Evolutionary conservation across 64 coral and sea anemone genomes (phyloP), one percentile per base, ranked within the genome.

Genomic region (Acropora tenuis): DNA sequence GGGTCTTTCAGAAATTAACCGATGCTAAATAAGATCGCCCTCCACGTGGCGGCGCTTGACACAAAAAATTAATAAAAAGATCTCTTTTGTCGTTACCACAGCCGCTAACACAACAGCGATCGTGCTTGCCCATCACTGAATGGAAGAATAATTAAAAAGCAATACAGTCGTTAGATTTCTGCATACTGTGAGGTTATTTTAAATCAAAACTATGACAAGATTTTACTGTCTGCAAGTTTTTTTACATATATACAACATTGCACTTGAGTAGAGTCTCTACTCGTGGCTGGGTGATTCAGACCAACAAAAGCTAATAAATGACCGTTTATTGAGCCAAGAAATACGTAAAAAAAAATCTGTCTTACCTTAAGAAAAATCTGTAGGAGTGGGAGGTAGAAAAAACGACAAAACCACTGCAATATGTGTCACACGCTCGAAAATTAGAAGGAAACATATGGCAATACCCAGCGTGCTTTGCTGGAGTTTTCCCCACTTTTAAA

Each of bases 21-120:
- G 88, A 66, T 79, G 50, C 61, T 77, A 90, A 55, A 78, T 82
- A 73, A 73, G 69, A 73, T 73, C 69, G 20, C 69, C 69, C 69
- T 73, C 69, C n/a, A 73, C 69, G 69, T 73, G 69, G 19, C 80
- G 47, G 41, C 80, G 46, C n/a, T 83, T 83, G 20, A 83, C 58
- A 67, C 58, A 65, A 3, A 65, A 65, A 47, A 66, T n/a, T n/a
- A n/a, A n/a, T n/a, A n/a, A n/a, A 40, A 43, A 43, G 52, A 63
- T 66, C 63, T 66, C 58, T 83, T 43, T 40, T 43, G 55, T 83
- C 80, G 44, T 83, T 83, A 66, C 67, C 40, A 67, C 80, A 83
- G 20, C 80, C 80, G 8, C 80, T 59, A 83, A 83, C 80, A 83
- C 80, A 83, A 66, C 80, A 83, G n/a, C 57, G 53, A 83, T 73